Evolutionary conservation across 2,888 invertebrate species (phyloP), one percentile per base, ranked within the genome.

Genomic region (Orthosia incerta): DNA sequence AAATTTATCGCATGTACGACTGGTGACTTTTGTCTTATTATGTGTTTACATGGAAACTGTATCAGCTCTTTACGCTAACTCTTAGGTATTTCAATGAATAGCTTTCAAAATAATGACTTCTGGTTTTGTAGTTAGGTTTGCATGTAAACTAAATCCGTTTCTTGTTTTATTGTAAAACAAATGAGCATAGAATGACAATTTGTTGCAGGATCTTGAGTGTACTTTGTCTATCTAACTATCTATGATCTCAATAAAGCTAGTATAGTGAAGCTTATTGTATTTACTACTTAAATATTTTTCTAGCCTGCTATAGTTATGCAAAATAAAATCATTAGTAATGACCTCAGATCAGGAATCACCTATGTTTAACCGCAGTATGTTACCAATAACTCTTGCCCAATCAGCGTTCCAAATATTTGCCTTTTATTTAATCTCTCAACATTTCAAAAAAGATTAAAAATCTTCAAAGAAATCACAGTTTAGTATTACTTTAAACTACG

Each of bases 1-100:
- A 60, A 79, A 79, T 83, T 78, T 82, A 79, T 83, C 45, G 78
- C 85, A 66, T 71, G 70, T 73, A 65, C 64, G 51, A 73, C 82
- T 64, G 39, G 23, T 16, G 59, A 82, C 26, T 69, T 82, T 60
- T 66, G 82, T 73, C 68, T 26, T 68, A 68, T 69, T 59, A 62
- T 59, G 57, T 78, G 67, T 80, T 68, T 72, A 77, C 79, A 59
- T 62, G 55, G 48, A 72, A 69, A 59, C 65, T 67, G 20, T 75
- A 70, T 70, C 64, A 64, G 46, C 31, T 66, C 20, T 67, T 53
- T 61, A 56, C 71, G 69, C 57, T 69, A 66, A 73, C 63, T 82
- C 51, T 39, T 78, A 60, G 66, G 65, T 69, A 82, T 80, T 78
- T 63, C 48, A 63, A 69, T 69, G 26, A 73, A 69, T 61, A 23